phyloP scores from a whole-genome alignment of 2,888 invertebrate species.

The Brachyopa scutellaris region DNA sequence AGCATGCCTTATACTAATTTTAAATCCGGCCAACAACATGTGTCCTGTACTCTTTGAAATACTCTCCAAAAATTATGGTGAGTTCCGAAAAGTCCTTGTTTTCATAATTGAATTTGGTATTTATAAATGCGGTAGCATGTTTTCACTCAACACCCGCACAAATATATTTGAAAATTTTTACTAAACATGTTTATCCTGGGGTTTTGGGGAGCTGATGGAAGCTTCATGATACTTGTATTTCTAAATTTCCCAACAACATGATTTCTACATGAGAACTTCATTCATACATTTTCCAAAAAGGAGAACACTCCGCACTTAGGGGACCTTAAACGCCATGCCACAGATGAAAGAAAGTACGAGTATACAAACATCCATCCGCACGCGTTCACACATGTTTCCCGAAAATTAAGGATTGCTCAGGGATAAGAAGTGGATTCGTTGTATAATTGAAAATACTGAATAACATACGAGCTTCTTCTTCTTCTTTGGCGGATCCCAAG shows the following conservation, averaged over 20 bases:
- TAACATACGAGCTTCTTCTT: conserved; percentile 41
- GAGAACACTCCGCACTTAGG: conserved; percentile 35
- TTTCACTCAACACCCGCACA: background rate
- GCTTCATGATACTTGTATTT: no score
- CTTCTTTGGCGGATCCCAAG: conserved; percentile 12
- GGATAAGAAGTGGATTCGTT: conserved; percentile 51
- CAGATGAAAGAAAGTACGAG: conserved; percentile 42
- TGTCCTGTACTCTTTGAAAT: background rate
- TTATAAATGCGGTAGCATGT: conserved; percentile 27
- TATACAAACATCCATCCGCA: conserved; percentile 67
- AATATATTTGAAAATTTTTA: conserved; percentile 7
- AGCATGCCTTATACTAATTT: no score
- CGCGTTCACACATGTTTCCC: conserved; percentile 75
- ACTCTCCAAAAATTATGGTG: background rate
- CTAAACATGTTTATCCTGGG: conserved; percentile 16
- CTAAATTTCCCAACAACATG: conserved; percentile 27
- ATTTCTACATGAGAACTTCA: conserved; percentile 45
- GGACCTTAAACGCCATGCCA: conserved; percentile 31
- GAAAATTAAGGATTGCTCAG: conserved; percentile 78
- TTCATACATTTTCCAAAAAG: conserved; percentile 34
- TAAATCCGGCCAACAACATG: no score
- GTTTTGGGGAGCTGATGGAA: background rate
- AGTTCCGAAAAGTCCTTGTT: conserved; percentile 16
- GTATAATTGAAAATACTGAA: conserved; percentile 58
- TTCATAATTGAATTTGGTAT: conserved; percentile 33